A percentile compares a stretch with the other conserved stretches of the same genome.
These are phyloP conservation scores for Conopomorpha cramerella DNA, from an alignment of 1,140 invertebrate species.

Conservation along the genomic window DNA sequence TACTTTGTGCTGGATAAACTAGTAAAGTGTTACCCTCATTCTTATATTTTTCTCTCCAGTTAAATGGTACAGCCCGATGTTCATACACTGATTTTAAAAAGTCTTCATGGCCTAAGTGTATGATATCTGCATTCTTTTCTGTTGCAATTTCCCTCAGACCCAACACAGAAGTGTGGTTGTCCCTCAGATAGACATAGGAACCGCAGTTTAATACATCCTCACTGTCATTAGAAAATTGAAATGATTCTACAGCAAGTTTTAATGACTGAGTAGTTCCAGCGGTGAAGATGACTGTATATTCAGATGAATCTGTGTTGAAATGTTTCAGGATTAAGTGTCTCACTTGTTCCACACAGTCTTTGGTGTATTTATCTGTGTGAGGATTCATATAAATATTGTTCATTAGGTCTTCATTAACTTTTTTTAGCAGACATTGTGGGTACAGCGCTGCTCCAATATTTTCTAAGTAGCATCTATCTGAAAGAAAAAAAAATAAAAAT, in stretches of 20 bases:
- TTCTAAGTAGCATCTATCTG: slow-evolving; percentile 84
- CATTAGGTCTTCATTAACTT: slow-evolving; percentile 68
- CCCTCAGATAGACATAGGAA: slow-evolving; percentile 80
- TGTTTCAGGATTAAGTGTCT: slow-evolving; percentile 80
- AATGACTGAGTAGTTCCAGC: slow-evolving; percentile 84
- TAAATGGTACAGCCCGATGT: slow-evolving; percentile 9
- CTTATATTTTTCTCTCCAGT: slow-evolving; percentile 8
- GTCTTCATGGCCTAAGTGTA: slow-evolving; percentile 58
- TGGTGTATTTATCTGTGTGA: slow-evolving; percentile 79
- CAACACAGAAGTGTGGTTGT: slow-evolving; percentile 95
- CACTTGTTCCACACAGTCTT: slow-evolving; percentile 80
- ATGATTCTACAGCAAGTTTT: slow-evolving; percentile 83
- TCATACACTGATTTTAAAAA: slow-evolving; percentile 46
- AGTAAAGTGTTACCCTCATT: slow-evolving; percentile 67
- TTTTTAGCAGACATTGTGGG: slow-evolving; percentile 73
- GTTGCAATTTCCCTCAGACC: slow-evolving; percentile 79
- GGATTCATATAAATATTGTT: slow-evolving; percentile 85
- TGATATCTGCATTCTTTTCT: slow-evolving; percentile 54
- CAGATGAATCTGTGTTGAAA: slow-evolving; percentile 80
- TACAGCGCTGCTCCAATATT: slow-evolving; percentile 89
- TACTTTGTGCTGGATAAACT: slow-evolving; percentile 90
- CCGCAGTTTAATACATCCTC: slow-evolving; percentile 42
- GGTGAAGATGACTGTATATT: slow-evolving; percentile 91
- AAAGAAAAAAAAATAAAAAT: slow-evolving; percentile 14
- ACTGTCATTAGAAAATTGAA: slow-evolving; percentile 62